phyloP scores from a whole-genome alignment of 2,113 vertebrate species.

The Synodontis membranacea region DNA sequence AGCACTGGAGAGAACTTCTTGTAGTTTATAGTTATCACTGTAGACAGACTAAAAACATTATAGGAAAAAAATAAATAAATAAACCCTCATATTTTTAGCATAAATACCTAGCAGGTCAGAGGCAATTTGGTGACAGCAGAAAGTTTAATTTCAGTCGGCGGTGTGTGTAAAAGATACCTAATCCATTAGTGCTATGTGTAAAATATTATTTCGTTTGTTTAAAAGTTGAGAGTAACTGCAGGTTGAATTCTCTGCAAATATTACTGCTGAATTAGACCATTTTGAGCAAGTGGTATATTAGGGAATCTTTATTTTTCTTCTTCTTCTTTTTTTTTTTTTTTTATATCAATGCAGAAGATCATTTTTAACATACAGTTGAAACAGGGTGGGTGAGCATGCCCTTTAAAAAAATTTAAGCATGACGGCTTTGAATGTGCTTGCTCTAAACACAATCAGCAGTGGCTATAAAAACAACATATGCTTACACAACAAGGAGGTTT shows the following conservation, averaged over 20 bases:
- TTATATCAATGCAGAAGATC: neutral
- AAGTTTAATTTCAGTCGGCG: neutral
- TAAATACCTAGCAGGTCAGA: neutral
- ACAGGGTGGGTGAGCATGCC: neutral
- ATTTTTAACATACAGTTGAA: neutral
- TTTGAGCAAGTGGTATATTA: too few relatives aligned
- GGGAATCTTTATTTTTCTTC: too few relatives aligned
- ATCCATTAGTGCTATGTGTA: neutral
- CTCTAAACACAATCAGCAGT: slow-evolving; percentile 14
- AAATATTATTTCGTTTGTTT: neutral
- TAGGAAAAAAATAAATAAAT: neutral
- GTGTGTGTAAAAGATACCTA: neutral
- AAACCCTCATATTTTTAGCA: neutral
- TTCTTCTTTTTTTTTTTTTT: too few relatives aligned
- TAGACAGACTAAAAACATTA: neutral
- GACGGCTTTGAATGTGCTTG: neutral
- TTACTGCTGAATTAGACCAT: neutral
- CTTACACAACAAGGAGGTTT: neutral
- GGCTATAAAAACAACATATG: neutral
- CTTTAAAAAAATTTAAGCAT: neutral
- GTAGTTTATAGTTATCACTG: neutral
- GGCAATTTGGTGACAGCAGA: neutral
- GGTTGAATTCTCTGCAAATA: neutral
- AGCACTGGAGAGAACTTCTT: neutral
- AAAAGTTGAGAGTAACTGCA: neutral